phyloP scores from a whole-genome alignment of 2,113 vertebrate genomes.

The Pogonocichla stellata region DNA sequence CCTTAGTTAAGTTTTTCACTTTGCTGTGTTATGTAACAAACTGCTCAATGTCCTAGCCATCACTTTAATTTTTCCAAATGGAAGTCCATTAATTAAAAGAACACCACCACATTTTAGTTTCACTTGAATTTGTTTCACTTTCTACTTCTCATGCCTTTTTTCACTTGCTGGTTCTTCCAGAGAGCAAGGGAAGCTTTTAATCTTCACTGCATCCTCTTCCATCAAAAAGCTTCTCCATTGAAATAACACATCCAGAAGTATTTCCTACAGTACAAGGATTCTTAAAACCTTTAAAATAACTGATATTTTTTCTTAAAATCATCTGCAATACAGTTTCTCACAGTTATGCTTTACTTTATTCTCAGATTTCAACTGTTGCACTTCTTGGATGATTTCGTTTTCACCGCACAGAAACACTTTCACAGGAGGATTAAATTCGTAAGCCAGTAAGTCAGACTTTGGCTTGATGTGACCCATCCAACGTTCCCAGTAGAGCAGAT shows the following conservation, averaged over 20 bases:
- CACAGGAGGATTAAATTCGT: neutral
- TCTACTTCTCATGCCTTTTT: neutral
- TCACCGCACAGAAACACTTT: neutral
- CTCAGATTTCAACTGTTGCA: neutral
- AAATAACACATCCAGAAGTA: neutral
- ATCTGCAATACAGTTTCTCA: neutral
- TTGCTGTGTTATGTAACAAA: neutral
- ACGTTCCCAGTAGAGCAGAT: neutral
- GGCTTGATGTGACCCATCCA: neutral
- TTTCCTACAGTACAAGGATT: neutral
- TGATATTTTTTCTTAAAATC: neutral
- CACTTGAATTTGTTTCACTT: neutral
- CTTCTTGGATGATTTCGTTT: neutral
- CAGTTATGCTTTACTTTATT: neutral
- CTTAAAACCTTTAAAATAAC: neutral
- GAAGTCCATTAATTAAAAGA: neutral
- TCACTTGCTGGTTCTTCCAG: neutral
- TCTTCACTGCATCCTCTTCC: neutral
- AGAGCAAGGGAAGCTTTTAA: neutral
- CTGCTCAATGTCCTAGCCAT: neutral
- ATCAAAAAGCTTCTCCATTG: neutral
- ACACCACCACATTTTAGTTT: neutral
- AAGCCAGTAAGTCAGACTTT: constrained; percentile 30
- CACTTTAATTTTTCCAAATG: neutral
- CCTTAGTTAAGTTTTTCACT: neutral